Evolutionary conservation across 2,888 invertebrate species (phyloP), one percentile per base, ranked within the genome.

Genomic region (Sepiola atlantica): DNA sequence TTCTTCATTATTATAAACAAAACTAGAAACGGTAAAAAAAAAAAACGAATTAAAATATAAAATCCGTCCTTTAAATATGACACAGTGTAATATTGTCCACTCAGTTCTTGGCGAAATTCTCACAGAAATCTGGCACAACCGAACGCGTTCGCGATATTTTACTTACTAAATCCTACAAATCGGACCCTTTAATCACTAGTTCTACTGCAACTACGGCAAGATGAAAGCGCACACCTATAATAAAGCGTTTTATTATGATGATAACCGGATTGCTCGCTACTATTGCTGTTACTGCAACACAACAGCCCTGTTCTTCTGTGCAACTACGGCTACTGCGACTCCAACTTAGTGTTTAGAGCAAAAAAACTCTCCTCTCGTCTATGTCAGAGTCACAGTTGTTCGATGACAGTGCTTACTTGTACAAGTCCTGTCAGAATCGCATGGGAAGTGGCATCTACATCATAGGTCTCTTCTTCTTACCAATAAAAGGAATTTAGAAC

Each of bases 251-350:
- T 77, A 21, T 77, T 32, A 21, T n/a, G 1, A 77, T 77, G 21
- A 24, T 57, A 32, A 77, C 77, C 16, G 77, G 77, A 77, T 77
- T 77, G 77, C 77, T 45, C 45, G 45, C 45, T 45, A 45, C 45
- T 77, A 77, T 77, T n/a, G n/a, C 77, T 45, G 45, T 45, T 77
- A 77, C 77, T 77, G 14, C 77, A 77, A 77, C 77, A 16, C n/a
- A 16, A 45, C 45, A 45, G 45, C 45, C 8, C 45, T 4, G 45
- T 8, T 45, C 12, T 8, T 45, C 12, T n/a, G n/a, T n/a, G 77
- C 77, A n/a, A 77, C 77, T 77, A 77, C 77, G n/a, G 77, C 77
- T 77, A 77, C 77, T 77, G 77, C 32, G n/a, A 77, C 77, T 77
- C 32, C 77, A 32, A n/a, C 77, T 77, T n/a, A 77, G 8, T 77